These are phyloP conservation scores for Alethe castanea DNA, from an alignment of 2,113 vertebrate species.

Conservation along the genomic window DNA sequence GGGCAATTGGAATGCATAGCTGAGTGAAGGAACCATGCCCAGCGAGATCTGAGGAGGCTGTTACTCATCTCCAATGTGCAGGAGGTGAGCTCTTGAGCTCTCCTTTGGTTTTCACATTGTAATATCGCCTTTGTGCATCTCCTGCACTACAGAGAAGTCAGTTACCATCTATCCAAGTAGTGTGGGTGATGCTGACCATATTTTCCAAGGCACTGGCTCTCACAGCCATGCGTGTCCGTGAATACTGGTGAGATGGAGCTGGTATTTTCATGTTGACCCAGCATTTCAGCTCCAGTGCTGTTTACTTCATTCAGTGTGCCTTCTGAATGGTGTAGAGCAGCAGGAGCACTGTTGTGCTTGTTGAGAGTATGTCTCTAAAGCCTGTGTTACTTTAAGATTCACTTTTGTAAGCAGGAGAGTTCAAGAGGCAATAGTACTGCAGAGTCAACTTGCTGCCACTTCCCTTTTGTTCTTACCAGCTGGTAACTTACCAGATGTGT, in stretches of 20 bases:
- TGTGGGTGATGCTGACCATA: neutral
- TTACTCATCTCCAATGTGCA: too few relatives aligned
- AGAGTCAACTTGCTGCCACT: neutral
- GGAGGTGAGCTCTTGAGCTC: neutral
- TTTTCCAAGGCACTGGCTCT: neutral
- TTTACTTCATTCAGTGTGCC: neutral
- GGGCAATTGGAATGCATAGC: neutral
- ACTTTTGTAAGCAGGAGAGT: neutral
- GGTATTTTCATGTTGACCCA: neutral
- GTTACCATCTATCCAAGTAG: neutral
- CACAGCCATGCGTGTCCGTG: accelerated
- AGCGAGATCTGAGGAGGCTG: neutral
- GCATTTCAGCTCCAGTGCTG: neutral
- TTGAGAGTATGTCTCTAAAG: neutral
- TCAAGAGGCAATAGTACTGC: neutral
- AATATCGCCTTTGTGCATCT: neutral
- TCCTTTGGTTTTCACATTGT: neutral
- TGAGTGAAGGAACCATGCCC: neutral
- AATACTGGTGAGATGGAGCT: neutral
- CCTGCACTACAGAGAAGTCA: neutral
- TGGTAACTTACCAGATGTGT: neutral
- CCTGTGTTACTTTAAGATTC: neutral
- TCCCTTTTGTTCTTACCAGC: neutral
- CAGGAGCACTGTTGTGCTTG: neutral
- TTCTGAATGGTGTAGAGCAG: neutral